Evolutionary conservation across 2,888 invertebrate genomes (phyloP).

Genomic region (Acronicta alni): DNA sequence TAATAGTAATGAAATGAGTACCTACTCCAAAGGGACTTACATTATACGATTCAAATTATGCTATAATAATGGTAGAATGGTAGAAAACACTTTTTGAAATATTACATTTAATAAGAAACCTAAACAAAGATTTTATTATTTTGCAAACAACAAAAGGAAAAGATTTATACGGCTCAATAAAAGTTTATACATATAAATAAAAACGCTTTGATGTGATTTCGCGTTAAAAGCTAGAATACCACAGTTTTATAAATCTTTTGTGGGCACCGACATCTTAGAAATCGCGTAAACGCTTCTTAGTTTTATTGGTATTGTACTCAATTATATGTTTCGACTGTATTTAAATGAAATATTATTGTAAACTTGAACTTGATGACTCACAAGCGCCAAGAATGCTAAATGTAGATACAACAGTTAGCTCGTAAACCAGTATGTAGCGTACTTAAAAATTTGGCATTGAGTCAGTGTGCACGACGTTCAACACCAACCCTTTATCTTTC

Average conservation of each 20-base stretch:
- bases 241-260: constrained; percentile 46
- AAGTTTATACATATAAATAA: constrained; percentile 54
- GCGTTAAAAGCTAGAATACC: constrained; percentile 47
- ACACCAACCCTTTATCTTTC: background rate
- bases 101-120: constrained; percentile 31
- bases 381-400: background rate
- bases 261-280: constrained; percentile 46
- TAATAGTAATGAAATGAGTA: constrained; percentile 16
- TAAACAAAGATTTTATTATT: constrained; percentile 45
- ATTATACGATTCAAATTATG: background rate
- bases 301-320: constrained; percentile 33
- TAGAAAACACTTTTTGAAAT: constrained; percentile 20
- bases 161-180: constrained; percentile 50
- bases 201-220: constrained; percentile 52
- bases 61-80: constrained; percentile 5
- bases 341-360: constrained; percentile 8
- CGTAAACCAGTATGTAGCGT: background rate
- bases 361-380: background rate
- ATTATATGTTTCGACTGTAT: constrained; percentile 10
- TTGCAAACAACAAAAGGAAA: constrained; percentile 52
- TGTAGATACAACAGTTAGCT: too few relatives aligned
- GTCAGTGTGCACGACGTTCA: background rate
- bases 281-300: constrained; percentile 35
- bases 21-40: too few relatives aligned
- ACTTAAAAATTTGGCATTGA: background rate